Evolutionary conservation across 2,888 invertebrate species (phyloP).

Genomic region (Schrankia costaestrigalis): DNA sequence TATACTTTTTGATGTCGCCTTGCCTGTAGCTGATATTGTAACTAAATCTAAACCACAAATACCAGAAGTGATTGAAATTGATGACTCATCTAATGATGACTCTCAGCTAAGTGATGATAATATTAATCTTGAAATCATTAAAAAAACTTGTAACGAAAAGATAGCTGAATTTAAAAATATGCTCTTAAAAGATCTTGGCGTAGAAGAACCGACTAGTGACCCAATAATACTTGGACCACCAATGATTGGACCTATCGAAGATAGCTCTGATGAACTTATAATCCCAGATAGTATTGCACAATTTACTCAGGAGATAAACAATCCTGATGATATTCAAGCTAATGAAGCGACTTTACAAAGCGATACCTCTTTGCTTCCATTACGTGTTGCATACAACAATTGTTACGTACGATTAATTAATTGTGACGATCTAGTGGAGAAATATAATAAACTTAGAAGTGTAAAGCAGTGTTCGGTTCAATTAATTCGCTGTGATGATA

Average conservation of each 20-base stretch:
- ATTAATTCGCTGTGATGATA: slow-evolving; percentile 47
- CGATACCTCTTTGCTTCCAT: too few relatives aligned
- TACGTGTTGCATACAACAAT: slow-evolving; percentile 1
- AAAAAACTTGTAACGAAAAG: slow-evolving; percentile 18
- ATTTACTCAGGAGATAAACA: too few relatives aligned
- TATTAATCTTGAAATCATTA: neutral
- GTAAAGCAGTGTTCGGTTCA: slow-evolving; percentile 42
- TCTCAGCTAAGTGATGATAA: slow-evolving; percentile 5
- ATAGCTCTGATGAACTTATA: slow-evolving; percentile 2
- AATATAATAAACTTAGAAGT: slow-evolving; percentile 33
- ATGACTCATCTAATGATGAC: slow-evolving; percentile 54
- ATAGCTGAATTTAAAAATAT: slow-evolving; percentile 40
- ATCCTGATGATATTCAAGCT: too few relatives aligned
- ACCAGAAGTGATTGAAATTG: slow-evolving; percentile 46
- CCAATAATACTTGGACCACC: too few relatives aligned
- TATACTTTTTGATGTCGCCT: neutral
- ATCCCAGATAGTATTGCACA: neutral
- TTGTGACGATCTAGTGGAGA: slow-evolving; percentile 48
- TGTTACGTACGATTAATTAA: slow-evolving; percentile 46
- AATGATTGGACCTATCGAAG: neutral
- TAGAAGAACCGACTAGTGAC: too few relatives aligned
- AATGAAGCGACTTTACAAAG: too few relatives aligned
- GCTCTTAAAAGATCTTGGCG: slow-evolving; percentile 44
- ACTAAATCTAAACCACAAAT: slow-evolving; percentile 1
- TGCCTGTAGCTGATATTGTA: too few relatives aligned